Evolutionary conservation across 2,888 invertebrate genomes (phyloP).

Genomic region (Noctua pronuba): DNA sequence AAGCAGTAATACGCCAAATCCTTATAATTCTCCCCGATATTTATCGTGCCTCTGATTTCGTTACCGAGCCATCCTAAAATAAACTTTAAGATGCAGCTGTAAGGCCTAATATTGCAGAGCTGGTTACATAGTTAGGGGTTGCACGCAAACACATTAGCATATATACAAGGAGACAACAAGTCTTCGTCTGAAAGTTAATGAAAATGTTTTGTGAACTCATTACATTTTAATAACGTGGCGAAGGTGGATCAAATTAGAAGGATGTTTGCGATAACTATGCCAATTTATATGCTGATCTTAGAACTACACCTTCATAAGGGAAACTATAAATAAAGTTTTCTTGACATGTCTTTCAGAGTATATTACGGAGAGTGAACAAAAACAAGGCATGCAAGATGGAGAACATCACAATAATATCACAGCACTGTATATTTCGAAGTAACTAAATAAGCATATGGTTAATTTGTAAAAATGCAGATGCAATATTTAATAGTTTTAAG

Average conservation of each 20-base stretch:
- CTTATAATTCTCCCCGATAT: constrained; percentile 55
- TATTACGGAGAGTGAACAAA: background rate
- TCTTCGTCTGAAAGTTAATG: constrained; percentile 75
- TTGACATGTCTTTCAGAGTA: background rate
- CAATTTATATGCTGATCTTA: constrained; percentile 30
- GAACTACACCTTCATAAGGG: background rate
- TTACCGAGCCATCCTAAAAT: constrained; percentile 36
- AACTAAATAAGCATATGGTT: background rate
- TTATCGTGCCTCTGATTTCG: constrained; percentile 58
- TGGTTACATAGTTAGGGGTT: constrained; percentile 55
- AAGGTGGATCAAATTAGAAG: constrained; percentile 46
- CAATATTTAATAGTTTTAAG: background rate
- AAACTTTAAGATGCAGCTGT: constrained; percentile 44
- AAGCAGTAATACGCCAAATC: constrained; percentile 53
- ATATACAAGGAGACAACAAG: constrained; percentile 80
- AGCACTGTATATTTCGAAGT: background rate
- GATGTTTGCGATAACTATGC: constrained; percentile 28
- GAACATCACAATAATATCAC: too few relatives aligned
- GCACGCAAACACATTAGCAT: constrained; percentile 80
- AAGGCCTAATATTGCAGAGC: constrained; percentile 52
- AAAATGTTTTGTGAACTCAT: constrained; percentile 75
- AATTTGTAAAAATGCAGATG: background rate
- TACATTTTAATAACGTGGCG: constrained; percentile 70
- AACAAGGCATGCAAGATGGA: background rate
- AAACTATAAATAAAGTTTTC: background rate